phyloP scores from a whole-genome alignment of 1,140 invertebrate genomes.

The Amyelois transitella region DNA sequence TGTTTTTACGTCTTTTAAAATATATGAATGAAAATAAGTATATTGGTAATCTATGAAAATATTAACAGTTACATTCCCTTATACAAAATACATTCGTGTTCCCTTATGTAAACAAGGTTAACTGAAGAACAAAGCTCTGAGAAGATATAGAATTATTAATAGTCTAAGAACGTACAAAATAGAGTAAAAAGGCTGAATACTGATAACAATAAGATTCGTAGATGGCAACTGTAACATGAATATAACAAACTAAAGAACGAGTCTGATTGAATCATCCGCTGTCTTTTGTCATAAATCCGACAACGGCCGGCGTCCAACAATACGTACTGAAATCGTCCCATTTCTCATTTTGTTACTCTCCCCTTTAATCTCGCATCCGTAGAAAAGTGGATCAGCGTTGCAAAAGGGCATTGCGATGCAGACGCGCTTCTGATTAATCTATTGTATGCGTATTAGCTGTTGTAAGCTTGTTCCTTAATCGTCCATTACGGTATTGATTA shows the following conservation, averaged over 20 bases:
- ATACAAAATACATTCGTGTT: neutral
- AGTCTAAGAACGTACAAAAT: constrained; percentile 25
- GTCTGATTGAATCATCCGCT: constrained; percentile 71
- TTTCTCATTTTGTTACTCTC: constrained; percentile 74
- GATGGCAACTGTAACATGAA: constrained; percentile 58
- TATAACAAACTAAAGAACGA: constrained; percentile 71
- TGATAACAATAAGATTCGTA: constrained; percentile 57
- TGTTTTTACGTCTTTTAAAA: neutral
- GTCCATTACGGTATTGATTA: neutral
- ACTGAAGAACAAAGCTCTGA: constrained; percentile 15
- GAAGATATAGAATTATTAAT: neutral
- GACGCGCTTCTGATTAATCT: constrained; percentile 66
- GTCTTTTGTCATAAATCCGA: constrained; percentile 74
- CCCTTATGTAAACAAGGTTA: neutral
- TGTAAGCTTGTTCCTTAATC: constrained; percentile 13
- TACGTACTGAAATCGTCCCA: constrained; percentile 72
- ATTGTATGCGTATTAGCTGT: constrained; percentile 38
- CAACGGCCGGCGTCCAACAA: constrained; percentile 66
- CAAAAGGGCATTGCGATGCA: constrained; percentile 67
- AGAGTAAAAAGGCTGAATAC: constrained; percentile 45
- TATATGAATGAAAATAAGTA: too few species aligned
- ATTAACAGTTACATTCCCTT: neutral
- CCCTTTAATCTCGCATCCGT: constrained; percentile 73
- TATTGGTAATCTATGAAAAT: neutral
- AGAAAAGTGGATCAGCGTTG: constrained; percentile 72